A percentile compares a stretch with the other conserved stretches of the same genome.
Conservation (phyloP, 1,140 invertebrate species). For the Drosophila ironensis region DNA sequence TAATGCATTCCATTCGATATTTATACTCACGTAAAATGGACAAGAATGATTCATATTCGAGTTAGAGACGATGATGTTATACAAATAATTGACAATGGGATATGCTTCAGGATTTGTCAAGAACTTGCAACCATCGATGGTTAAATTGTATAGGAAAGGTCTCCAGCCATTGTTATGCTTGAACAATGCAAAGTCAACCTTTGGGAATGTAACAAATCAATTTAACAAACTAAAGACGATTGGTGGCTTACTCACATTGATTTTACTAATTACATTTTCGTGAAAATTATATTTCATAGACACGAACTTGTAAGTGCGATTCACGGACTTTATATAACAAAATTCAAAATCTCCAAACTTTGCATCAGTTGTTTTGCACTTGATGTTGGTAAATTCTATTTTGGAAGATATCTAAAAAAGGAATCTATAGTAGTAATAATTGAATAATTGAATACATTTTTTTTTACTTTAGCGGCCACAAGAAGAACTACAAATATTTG, state of each 20-base stretch:
- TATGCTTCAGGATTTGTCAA: neutral
- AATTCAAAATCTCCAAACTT: neutral
- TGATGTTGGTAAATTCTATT: neutral
- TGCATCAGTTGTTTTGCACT: neutral
- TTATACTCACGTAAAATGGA: neutral
- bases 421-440: neutral
- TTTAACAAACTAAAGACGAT: no score
- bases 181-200: neutral
- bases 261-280: neutral
- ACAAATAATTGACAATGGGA: neutral
- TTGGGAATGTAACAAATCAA: neutral
- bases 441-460: neutral
- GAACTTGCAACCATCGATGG: neutral
- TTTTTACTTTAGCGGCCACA: neutral
- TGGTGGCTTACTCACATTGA: neutral
- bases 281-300: neutral
- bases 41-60: neutral
- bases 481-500: neutral
- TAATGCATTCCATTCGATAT: neutral
- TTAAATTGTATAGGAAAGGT: neutral
- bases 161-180: neutral
- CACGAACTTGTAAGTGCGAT: constrained; percentile 5
- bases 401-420: neutral
- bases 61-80: neutral
- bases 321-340: neutral